These are phyloP conservation scores for Serilophus lunatus DNA, from an alignment of 2,113 vertebrate species.

Conservation along the genomic window DNA sequence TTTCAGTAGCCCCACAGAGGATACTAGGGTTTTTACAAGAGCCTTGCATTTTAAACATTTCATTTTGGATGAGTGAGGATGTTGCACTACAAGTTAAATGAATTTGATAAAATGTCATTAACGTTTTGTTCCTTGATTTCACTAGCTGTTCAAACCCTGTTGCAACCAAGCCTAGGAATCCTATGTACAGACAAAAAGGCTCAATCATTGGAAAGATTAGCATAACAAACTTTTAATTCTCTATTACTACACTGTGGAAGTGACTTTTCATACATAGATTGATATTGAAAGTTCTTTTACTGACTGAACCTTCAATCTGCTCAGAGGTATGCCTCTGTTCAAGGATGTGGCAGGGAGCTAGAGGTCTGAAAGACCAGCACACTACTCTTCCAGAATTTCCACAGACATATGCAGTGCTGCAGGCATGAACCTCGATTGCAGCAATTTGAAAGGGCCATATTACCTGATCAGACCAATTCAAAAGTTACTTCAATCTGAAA, in stretches of 20 bases:
- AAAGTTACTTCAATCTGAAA: not conserved
- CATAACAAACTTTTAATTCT: not conserved
- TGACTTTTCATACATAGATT: not conserved
- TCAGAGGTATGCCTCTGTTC: not conserved
- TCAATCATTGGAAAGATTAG: not conserved
- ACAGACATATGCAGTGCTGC: rapidly evolving
- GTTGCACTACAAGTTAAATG: not conserved
- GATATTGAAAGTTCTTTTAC: not conserved
- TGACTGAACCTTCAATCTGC: not conserved
- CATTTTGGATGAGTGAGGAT: not conserved
- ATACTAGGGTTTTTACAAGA: not conserved
- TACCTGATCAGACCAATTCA: not conserved
- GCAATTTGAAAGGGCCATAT: not conserved
- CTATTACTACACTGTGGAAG: not conserved
- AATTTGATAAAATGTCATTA: not conserved
- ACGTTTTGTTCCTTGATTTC: not conserved
- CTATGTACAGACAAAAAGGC: not conserved
- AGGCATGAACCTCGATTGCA: not conserved
- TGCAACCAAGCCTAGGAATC: not conserved
- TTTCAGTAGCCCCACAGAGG: not conserved
- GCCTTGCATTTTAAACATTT: not conserved
- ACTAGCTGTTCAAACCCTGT: not conserved
- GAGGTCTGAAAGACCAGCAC: not conserved
- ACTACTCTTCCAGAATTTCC: not conserved
- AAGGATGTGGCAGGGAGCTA: not conserved